phyloP scores from a whole-genome alignment of 2,797 vertebrate genomes.

The Sebastes glaucus region DNA sequence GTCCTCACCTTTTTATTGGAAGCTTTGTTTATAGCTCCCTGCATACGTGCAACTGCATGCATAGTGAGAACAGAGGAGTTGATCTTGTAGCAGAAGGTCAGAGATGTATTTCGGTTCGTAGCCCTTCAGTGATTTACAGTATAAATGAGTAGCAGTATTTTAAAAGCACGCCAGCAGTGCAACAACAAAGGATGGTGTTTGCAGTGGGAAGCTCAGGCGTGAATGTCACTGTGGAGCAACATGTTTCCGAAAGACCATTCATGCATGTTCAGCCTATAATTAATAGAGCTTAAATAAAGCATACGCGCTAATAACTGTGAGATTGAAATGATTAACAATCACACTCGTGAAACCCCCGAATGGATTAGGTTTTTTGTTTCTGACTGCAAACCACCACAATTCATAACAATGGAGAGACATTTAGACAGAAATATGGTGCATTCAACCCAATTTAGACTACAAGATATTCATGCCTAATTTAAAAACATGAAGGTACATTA shows the following conservation, averaged over 20 bases:
- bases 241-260: neutral
- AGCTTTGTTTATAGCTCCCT: neutral
- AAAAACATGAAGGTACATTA: slow-evolving; percentile 4
- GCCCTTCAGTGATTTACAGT: neutral
- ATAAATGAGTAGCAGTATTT: neutral
- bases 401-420: neutral
- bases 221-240: neutral
- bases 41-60: neutral
- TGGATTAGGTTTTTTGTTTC: neutral
- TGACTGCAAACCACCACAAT: neutral
- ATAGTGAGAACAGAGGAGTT: neutral
- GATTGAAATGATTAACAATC: neutral
- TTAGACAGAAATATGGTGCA: neutral
- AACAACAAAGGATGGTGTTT: neutral
- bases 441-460: neutral
- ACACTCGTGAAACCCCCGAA: neutral
- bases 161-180: neutral
- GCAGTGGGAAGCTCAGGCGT: neutral
- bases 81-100: neutral
- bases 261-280: neutral
- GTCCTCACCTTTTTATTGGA: neutral
- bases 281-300: neutral
- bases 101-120: neutral
- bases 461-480: slow-evolving; percentile 1
- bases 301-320: neutral